phyloP scores from a whole-genome alignment of 2,888 invertebrate genomes.

The Cryptocephalus primarius region DNA sequence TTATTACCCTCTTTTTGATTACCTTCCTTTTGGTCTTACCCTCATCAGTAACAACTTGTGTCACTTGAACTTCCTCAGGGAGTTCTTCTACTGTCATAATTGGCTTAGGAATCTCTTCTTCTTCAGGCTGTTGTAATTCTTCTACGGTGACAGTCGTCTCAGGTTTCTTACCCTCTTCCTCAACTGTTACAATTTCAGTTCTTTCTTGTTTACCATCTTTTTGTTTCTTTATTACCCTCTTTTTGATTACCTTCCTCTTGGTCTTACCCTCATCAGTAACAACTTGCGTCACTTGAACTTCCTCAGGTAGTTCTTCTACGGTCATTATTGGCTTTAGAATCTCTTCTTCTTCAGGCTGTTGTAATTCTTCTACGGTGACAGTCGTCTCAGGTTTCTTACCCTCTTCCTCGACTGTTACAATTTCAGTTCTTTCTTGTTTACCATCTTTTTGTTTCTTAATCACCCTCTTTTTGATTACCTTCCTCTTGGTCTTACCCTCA shows the following conservation, averaged over 20 bases:
- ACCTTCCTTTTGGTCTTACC: slow-evolving; percentile 23
- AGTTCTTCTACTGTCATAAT: slow-evolving; percentile 17
- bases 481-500: slow-evolving; percentile 26
- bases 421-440: slow-evolving; percentile 22
- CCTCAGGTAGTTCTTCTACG: slow-evolving; percentile 18
- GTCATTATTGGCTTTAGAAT: not conserved
- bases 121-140: slow-evolving; percentile 8
- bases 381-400: slow-evolving; percentile 32
- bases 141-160: slow-evolving; percentile 24
- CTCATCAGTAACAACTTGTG: slow-evolving; percentile 14
- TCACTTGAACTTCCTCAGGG: slow-evolving; percentile 24
- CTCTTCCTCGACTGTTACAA: slow-evolving; percentile 27
- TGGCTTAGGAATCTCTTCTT: slow-evolving; percentile 2
- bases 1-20: slow-evolving; percentile 25
- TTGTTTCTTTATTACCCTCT: slow-evolving; percentile 35
- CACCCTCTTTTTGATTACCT: slow-evolving; percentile 19
- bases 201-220: slow-evolving; percentile 28
- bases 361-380: slow-evolving; percentile 32
- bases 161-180: slow-evolving; percentile 25
- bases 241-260: slow-evolving; percentile 29
- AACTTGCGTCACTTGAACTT: slow-evolving; percentile 20
- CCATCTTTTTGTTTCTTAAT: slow-evolving; percentile 23
- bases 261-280: slow-evolving; percentile 21
- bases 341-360: too few relatives aligned
- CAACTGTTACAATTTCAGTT: slow-evolving; percentile 26